These are phyloP conservation scores for Steinernema carpocapsae DNA, from an alignment of 2,888 invertebrate species.

Conservation along the genomic window DNA sequence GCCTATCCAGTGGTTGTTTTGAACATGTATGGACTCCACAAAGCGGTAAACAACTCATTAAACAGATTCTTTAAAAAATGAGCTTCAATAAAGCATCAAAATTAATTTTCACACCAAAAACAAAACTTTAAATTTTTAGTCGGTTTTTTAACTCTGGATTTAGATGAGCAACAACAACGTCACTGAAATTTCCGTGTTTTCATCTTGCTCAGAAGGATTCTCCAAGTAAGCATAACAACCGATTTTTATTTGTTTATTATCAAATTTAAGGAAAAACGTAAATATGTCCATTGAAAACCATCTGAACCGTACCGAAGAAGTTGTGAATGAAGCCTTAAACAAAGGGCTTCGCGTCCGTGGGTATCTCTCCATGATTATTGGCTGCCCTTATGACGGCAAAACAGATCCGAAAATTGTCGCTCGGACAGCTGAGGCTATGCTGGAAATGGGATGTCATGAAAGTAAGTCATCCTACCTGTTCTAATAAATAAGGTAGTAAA, in stretches of 20 bases:
- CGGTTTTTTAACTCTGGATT: constrained; percentile 65
- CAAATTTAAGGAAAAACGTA: constrained; percentile 78
- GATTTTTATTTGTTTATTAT: too few species aligned
- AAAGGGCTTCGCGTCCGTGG: constrained; percentile 83
- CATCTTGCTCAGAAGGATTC: constrained; percentile 91
- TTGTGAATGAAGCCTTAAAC: constrained; percentile 78
- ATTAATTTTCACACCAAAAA: too few species aligned
- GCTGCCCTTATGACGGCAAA: constrained; percentile 89
- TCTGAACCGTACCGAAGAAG: constrained; percentile 77
- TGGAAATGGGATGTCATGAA: constrained; percentile 66
- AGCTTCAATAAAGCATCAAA: too few species aligned
- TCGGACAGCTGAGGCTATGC: constrained; percentile 73
- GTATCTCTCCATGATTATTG: constrained; percentile 91
- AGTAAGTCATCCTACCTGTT: constrained; percentile 17
- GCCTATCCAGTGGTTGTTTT: constrained; percentile 92
- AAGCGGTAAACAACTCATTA: constrained; percentile 51
- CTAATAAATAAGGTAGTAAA: too few species aligned
- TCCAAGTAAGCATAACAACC: constrained; percentile 72
- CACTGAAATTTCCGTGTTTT: constrained; percentile 91
- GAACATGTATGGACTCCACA: constrained; percentile 85
- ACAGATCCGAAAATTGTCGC: constrained; percentile 76
- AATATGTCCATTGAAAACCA: constrained; percentile 90
- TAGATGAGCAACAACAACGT: constrained; percentile 77
- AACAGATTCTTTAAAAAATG: constrained; percentile 35
- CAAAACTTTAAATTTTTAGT: too few species aligned